These are phyloP conservation scores for Dryobates pubescens DNA, from an alignment of 2,797 vertebrate species.

Conservation along the genomic window DNA sequence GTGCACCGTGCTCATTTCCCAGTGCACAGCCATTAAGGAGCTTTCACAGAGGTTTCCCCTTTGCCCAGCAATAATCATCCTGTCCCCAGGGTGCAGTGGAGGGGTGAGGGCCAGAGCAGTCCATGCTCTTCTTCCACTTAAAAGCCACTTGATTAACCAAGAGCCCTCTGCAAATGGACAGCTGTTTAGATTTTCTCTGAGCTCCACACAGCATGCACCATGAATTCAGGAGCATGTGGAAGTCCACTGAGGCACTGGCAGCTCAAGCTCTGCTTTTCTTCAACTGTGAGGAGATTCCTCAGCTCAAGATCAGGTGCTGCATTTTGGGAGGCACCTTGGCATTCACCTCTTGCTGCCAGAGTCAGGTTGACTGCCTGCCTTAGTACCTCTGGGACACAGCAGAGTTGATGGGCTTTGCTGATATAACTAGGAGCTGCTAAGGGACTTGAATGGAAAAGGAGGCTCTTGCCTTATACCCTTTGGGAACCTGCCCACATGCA, in stretches of 20 bases:
- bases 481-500: not conserved
- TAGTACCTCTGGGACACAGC: not conserved
- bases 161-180: not conserved
- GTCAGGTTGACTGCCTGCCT: not conserved
- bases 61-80: not conserved
- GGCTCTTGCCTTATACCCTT: not conserved
- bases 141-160: not conserved
- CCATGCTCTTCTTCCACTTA: not conserved
- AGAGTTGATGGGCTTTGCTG: not conserved
- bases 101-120: not conserved
- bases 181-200: not conserved
- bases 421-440: not conserved
- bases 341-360: not conserved
- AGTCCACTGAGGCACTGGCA: not conserved
- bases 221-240: fast-evolving
- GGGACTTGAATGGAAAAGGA: not conserved
- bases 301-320: not conserved
- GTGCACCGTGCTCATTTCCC: not conserved
- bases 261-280: not conserved
- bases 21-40: not conserved
- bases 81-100: not conserved
- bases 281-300: not conserved
- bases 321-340: not conserved
- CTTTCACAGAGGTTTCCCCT: not conserved
- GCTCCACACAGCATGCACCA: fast-evolving